These are phyloP conservation scores for Rhabdophis nuchalis DNA, from an alignment of 2,797 vertebrate genomes.

Conservation along the genomic window DNA sequence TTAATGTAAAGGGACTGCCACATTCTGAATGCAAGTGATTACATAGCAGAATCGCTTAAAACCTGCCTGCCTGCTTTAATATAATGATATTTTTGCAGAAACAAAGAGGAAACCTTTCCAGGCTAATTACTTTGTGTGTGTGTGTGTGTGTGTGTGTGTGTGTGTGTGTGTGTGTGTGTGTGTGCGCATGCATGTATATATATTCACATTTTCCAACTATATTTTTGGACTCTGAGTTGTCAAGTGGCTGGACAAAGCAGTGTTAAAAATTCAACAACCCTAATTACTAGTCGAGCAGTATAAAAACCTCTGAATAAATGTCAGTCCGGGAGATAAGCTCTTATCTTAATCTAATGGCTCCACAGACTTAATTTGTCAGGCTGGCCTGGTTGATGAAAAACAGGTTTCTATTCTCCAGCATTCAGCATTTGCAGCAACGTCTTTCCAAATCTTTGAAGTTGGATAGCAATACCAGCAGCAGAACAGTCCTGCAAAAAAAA, in stretches of 20 bases:
- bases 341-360: conserved; percentile 99
- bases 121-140: conserved; percentile 48
- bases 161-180: too few relatives aligned
- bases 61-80: conserved; percentile 43
- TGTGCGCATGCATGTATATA: not conserved
- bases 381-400: conserved; percentile 85
- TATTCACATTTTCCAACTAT: conserved; percentile 29
- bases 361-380: conserved; percentile 95
- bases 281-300: conserved; percentile 90
- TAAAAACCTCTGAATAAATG: conserved; percentile 92
- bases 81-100: conserved; percentile 56
- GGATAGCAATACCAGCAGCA: conserved; percentile 76
- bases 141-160: too few relatives aligned
- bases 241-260: conserved; percentile 73
- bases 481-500: conserved; percentile 76
- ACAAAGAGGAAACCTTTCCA: conserved; percentile 51
- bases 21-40: conserved; percentile 60
- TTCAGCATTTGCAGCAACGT: conserved; percentile 86
- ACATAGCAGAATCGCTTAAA: conserved; percentile 51
- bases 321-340: conserved; percentile 93
- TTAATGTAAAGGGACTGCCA: conserved; percentile 49
- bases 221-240: conserved; percentile 56
- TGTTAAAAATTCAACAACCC: conserved; percentile 82
- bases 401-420: conserved; percentile 83
- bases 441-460: conserved; percentile 85